A percentile compares a stretch with the other conserved stretches of the same genome.
These are phyloP conservation scores for Tympanuchus pallidicinctus DNA, from an alignment of 2,113 vertebrate species.

Conservation along the genomic window DNA sequence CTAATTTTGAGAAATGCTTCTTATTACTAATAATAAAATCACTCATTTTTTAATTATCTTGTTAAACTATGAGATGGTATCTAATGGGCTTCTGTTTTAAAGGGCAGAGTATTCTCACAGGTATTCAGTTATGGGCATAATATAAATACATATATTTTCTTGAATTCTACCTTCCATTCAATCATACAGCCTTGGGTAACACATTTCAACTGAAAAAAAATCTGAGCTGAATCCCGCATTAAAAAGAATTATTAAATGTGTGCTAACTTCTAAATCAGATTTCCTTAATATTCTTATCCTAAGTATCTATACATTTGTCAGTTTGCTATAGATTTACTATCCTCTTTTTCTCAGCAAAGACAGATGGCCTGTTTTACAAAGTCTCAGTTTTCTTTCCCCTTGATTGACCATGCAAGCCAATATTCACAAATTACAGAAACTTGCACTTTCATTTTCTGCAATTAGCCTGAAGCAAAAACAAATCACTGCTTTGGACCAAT, in stretches of 20 bases:
- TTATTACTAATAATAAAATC: background rate
- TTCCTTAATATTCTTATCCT: background rate
- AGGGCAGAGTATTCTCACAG: background rate
- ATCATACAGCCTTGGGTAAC: background rate
- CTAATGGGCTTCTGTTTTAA: background rate
- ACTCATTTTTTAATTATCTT: background rate
- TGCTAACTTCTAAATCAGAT: constrained; percentile 39
- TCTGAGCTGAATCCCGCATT: background rate
- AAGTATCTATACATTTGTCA: background rate
- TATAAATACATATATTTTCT: background rate
- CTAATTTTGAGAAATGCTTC: background rate
- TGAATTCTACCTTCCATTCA: background rate
- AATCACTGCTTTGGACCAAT: background rate
- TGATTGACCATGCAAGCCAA: constrained; percentile 62
- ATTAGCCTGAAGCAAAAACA: constrained; percentile 55
- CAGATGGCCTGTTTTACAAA: constrained; percentile 55
- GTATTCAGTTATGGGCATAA: background rate
- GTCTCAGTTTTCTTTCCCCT: constrained; percentile 55
- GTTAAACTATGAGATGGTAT: background rate
- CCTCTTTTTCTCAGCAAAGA: constrained; percentile 54
- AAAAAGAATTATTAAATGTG: constrained; percentile 39
- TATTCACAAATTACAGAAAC: constrained; percentile 60
- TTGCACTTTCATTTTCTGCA: constrained; percentile 52
- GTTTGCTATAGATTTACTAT: constrained; percentile 36
- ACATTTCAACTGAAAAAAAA: constrained; percentile 28